phyloP scores from a whole-genome alignment of 92 coral and sea anemone species.

The Paragorgia papillata region DNA sequence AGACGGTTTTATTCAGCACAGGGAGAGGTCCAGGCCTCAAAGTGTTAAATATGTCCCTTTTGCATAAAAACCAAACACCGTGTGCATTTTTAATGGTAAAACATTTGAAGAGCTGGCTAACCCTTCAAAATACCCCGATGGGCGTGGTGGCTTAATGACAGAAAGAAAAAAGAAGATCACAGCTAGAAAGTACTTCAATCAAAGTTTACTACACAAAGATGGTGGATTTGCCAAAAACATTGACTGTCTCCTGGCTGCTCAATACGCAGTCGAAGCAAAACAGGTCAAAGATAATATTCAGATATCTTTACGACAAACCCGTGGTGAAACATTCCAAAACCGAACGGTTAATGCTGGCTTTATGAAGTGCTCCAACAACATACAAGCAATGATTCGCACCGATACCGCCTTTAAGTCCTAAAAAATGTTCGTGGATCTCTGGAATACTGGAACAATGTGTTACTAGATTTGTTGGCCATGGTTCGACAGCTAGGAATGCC shows the following conservation, averaged over 20 bases:
- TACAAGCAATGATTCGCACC: conserved; percentile 39
- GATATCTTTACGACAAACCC: conserved; percentile 48
- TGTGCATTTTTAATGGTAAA: conserved; percentile 34
- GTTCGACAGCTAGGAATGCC: conserved; percentile 60
- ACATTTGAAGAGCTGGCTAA: conserved; percentile 49
- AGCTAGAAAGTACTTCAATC: conserved; percentile 49
- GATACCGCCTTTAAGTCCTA: conserved; percentile 42
- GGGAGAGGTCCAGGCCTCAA: no score
- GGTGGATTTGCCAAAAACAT: conserved; percentile 9
- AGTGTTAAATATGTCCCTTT: no score
- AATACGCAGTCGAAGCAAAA: background rate
- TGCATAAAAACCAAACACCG: conserved; percentile 25
- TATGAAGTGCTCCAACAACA: conserved; percentile 1
- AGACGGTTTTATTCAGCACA: no score
- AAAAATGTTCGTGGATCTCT: conserved; percentile 48
- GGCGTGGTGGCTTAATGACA: conserved; percentile 39
- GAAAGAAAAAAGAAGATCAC: conserved; percentile 45
- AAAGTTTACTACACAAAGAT: conserved; percentile 43
- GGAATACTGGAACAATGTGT: conserved; percentile 52
- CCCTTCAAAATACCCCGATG: conserved; percentile 56
- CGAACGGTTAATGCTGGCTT: conserved; percentile 10
- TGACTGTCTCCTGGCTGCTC: conserved; percentile 5
- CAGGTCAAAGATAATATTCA: conserved; percentile 32
- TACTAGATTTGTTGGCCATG: conserved; percentile 52
- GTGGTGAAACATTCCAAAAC: conserved; percentile 2